These are phyloP conservation scores for Ibycter americanus DNA, from an alignment of 2,797 vertebrate species.

Conservation along the genomic window DNA sequence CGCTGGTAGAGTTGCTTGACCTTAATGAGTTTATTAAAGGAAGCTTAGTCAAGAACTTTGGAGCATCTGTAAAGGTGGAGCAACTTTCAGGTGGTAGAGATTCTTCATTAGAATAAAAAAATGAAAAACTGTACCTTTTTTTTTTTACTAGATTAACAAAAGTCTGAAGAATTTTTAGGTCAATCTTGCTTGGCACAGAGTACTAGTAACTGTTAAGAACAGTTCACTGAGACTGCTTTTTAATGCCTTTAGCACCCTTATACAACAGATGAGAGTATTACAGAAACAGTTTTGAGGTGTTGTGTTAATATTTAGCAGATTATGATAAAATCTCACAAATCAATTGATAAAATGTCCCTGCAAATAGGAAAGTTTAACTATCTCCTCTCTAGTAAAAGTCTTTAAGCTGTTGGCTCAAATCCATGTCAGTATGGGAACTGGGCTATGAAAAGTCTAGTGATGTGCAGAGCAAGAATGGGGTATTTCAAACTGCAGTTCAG, in stretches of 20 bases:
- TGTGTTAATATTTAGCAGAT: not conserved
- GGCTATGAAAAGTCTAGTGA: not conserved
- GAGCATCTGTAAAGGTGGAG: not conserved
- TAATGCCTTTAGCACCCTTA: slow-evolving; percentile 23
- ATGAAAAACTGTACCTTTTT: not conserved
- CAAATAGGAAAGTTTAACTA: slow-evolving; percentile 37
- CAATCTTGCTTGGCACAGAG: not conserved
- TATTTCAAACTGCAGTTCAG: not conserved
- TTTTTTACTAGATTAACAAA: not conserved
- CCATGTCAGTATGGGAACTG: not conserved
- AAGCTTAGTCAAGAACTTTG: not conserved
- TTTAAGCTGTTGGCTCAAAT: not conserved
- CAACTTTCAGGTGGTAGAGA: not conserved
- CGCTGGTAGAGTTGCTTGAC: not conserved
- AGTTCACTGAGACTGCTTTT: not conserved
- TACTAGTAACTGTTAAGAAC: slow-evolving; percentile 6
- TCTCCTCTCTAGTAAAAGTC: not conserved
- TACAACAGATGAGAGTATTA: not conserved
- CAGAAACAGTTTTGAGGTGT: slow-evolving; percentile 43
- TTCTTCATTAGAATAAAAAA: not conserved
- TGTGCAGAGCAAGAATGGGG: not conserved
- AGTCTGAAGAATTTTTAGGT: not conserved
- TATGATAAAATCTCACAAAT: slow-evolving; percentile 14
- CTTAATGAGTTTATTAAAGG: not conserved
- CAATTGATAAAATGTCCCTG: slow-evolving; percentile 52